Evolutionary conservation across 2,888 invertebrate genomes (phyloP), one percentile per base, ranked within the genome.

Genomic region (Protula sp.): DNA sequence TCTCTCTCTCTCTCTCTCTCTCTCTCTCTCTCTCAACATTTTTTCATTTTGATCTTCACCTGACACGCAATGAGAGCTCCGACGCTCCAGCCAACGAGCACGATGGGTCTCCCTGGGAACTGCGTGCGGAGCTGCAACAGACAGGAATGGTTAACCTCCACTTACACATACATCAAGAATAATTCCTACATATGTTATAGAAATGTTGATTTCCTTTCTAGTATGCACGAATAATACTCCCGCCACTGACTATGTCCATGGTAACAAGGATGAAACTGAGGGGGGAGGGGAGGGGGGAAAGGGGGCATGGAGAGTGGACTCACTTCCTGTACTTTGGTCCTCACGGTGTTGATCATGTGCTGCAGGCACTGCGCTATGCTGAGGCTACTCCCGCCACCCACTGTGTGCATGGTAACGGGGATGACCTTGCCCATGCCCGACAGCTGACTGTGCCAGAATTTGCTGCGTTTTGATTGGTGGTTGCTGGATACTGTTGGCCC

Each of bases 1-100:
- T n/a, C n/a, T n/a, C n/a, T n/a, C n/a, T n/a, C n/a, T n/a, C n/a
- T n/a, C n/a, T n/a, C n/a, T n/a, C n/a, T n/a, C n/a, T n/a, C n/a
- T n/a, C n/a, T n/a, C n/a, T n/a, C n/a, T n/a, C n/a, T n/a, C n/a
- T n/a, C n/a, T n/a, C n/a, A n/a, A n/a, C n/a, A n/a, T n/a, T n/a
- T n/a, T 38, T 38, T 38, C 9, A 38, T 38, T 14, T 38, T 9
- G 59, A 31, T 38, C 72, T 79, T 70, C 77, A 86, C 85, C 83
- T 90, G 89, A 70, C 88, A 84, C 1, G 90, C 89, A 47, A 91
- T 81, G 0, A 89, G 84, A 22, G 89, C 86, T n/a, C 89, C 90
- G 31, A 87, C 85, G 74, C 88, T 87, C 77, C 89, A 88, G 9
- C 91, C 91, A 59, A 90, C 82, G n/a, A 91, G 81, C 61, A 91